Evolutionary conservation across 2,888 invertebrate species (phyloP).

Genomic region (Drosophila ochracea): DNA sequence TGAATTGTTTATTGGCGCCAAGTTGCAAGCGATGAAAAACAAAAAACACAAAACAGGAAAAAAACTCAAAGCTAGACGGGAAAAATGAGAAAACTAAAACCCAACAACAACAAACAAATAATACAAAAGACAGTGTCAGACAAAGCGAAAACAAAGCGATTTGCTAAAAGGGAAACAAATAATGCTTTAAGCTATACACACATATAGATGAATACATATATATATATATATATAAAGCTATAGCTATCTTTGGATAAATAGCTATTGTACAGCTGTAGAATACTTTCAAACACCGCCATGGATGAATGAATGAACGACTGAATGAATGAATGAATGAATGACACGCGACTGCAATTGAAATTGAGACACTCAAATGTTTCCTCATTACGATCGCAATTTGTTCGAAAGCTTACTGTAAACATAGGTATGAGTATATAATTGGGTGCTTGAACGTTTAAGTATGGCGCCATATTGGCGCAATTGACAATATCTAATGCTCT

Average conservation of each 20-base stretch:
- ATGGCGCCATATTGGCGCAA: background rate
- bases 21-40: slow-evolving; percentile 20
- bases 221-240: background rate
- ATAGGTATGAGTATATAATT: background rate
- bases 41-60: background rate
- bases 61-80: background rate
- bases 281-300: background rate
- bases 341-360: slow-evolving; percentile 10
- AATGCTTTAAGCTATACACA: background rate
- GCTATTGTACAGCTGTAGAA: slow-evolving; percentile 16
- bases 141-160: slow-evolving; percentile 17
- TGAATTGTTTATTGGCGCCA: slow-evolving; percentile 65
- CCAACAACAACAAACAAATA: slow-evolving; percentile 14
- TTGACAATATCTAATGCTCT: background rate
- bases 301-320: background rate
- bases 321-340: background rate
- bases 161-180: slow-evolving; percentile 34
- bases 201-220: background rate
- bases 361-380: slow-evolving; percentile 13
- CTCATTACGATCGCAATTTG: slow-evolving; percentile 1
- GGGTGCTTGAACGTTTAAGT: background rate
- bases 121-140: slow-evolving; percentile 33
- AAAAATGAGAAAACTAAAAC: background rate
- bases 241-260: background rate
- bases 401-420: background rate